Conservation (phyloP, 2,888 invertebrate genomes). For the Athalia circularis region DNA sequence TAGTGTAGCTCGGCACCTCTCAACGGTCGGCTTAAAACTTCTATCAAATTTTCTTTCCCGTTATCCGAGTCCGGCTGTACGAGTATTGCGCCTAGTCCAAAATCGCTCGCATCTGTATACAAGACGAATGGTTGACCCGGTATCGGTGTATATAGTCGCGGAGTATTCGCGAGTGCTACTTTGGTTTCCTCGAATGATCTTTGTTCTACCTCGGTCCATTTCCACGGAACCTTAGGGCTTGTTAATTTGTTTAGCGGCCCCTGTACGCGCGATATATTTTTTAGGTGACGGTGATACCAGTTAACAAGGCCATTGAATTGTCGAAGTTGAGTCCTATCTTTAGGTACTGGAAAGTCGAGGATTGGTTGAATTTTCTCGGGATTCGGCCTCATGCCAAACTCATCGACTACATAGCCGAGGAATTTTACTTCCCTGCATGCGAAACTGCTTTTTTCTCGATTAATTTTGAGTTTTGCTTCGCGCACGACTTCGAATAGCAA, state of each 20-base stretch:
- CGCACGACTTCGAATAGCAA: constrained; percentile 46
- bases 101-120: constrained; percentile 49
- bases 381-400: constrained; percentile 49
- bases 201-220: constrained; percentile 49
- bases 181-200: constrained; percentile 40
- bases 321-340: constrained; percentile 45
- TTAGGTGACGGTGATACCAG: constrained; percentile 52
- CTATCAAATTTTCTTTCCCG: constrained; percentile 38
- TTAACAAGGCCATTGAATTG: constrained; percentile 50
- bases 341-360: constrained; percentile 43
- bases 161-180: too few species aligned
- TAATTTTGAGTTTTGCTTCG: constrained; percentile 20
- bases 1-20: constrained; percentile 46
- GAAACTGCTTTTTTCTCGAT: constrained; percentile 50
- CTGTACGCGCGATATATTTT: constrained; percentile 43
- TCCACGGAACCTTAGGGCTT: constrained; percentile 47
- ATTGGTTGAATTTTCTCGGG: constrained; percentile 47
- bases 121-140: constrained; percentile 45
- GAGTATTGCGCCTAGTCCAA: constrained; percentile 16
- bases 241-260: constrained; percentile 49
- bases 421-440: constrained; percentile 49
- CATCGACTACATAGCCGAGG: constrained; percentile 46
- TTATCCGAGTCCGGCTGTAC: constrained; percentile 26
- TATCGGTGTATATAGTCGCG: constrained; percentile 41
- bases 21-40: constrained; percentile 49